Base-by-base conservation (phyloP, 2,888 invertebrate genomes). In the Oxycera nigricornis region DNA sequence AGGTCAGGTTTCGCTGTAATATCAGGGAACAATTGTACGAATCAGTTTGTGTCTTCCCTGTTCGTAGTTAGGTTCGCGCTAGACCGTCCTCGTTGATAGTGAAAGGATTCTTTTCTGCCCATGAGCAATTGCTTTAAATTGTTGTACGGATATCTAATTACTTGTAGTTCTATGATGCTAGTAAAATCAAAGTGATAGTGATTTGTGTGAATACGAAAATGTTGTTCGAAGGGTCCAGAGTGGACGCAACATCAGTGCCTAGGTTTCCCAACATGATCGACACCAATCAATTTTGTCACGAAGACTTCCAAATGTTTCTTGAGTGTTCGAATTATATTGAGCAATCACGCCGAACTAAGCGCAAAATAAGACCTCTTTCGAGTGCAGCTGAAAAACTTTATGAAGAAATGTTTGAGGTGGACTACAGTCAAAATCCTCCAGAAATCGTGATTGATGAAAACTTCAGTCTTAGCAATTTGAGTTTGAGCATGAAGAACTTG, bases 331-430 rank as follows among this genome's bases (percentile, higher is more conserved):
- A 70, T 14, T 31, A 24, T 11, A 68, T 46, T 14, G 59, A 59
- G 24, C 46, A 65, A n/a, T 20, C 28, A 2, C 65, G 73, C 9
- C 22, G 24, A 20, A 31, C 20, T 3, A 26, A 46, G n/a, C 59
- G 46, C 2, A 50, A 65, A 55, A n/a, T 55, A 3, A 17, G n/a
- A 24, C n/a, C 26, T 9, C n/a, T 14, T 4, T 28, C 17, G 7
- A 17, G 14, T 1, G 11, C 59, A 22, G 17, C 67, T 2, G 55
- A 70, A 14, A 73, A 73, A 50, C 39, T 52, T 2, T 14, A 39
- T 1, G 73, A 73, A 55, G 73, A 73, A 31, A 20, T 65, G 4
- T 73, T 65, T 22, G 73, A 75, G 7, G n/a, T 39, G 7, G 52
- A 50, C 20, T 9, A 11, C 17, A 24, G 30, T 11, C 22, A 17